Percentiles rank a stretch among this genome's conserved stretches.
Evolutionary conservation across 2,797 vertebrate genomes (phyloP).

Genomic region (Argya squamiceps): DNA sequence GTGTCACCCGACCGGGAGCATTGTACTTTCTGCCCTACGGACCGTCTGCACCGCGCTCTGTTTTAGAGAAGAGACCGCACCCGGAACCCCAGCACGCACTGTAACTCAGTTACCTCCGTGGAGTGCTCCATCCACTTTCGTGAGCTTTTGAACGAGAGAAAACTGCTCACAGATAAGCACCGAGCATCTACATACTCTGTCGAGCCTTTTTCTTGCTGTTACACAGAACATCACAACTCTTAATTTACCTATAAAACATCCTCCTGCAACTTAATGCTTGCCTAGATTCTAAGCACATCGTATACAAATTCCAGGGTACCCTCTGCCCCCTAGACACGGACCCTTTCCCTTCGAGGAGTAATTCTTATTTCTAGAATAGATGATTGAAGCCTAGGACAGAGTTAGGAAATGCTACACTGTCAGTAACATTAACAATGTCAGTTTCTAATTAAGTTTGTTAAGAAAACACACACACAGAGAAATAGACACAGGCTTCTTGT

Average conservation of each 20-base stretch:
- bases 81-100: rapidly evolving
- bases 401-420: not conserved
- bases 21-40: not conserved
- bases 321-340: too few relatives aligned
- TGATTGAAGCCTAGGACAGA: not conserved
- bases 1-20: rapidly evolving
- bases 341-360: rapidly evolving
- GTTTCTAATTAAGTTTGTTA: not conserved
- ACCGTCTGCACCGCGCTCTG: rapidly evolving
- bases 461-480: rapidly evolving
- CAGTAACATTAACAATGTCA: not conserved
- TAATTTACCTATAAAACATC: not conserved
- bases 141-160: not conserved
- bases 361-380: too few relatives aligned
- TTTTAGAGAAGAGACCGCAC: rapidly evolving
- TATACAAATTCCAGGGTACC: rapidly evolving
- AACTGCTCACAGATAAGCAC: rapidly evolving
- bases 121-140: not conserved
- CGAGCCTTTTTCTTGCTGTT: not conserved
- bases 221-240: not conserved
- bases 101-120: rapidly evolving
- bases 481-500: rapidly evolving
- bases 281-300: rapidly evolving
- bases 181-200: rapidly evolving
- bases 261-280: too few relatives aligned